Base-by-base conservation (phyloP, 2,113 vertebrate species). In the Neomonachus schauinslandi region DNA sequence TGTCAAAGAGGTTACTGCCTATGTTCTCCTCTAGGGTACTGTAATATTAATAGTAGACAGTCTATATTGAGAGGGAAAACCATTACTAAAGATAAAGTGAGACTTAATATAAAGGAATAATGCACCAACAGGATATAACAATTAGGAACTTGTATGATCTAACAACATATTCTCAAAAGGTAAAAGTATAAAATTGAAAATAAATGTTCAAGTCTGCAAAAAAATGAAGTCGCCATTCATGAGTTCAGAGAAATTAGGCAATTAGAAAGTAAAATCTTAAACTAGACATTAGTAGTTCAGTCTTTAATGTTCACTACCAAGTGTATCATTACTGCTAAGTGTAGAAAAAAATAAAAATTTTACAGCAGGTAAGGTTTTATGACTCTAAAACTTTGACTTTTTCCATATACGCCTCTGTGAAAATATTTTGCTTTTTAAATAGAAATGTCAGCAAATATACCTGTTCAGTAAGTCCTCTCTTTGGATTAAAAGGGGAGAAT, bases 141-240 rank as follows among this genome's bases (percentile, higher is more conserved):
- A 10, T 92, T 94, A 90, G 67, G 9, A 92, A 93, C 46, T 83
- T 95, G 28, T 79, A 90, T 89, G 53, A 69, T 65, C 36, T 63
- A 87, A 87, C n/a, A 63, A 51, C 16, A 46, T 24, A 82, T 67
- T 39, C 46, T 91, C 72, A 95, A 86, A 94, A 82, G 57, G 14
- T 71, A 86, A 95, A 90, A 87, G 57, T 22, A 81, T 82, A 86
- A 90, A 81, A 82, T 3, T 84, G 86, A 94, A 95, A 94, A 96
- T n/a, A 63, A 65, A 80, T 74, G 46, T 90, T 80, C 2, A 84
- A 89, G 26, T 88, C 67, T 57, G 24, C 22, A 53, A 90, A 93
- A 76, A 88, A 95, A 4, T 19, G 18, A 97, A 76, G 57, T 46
- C 36, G 26, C 49, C 21, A 65, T 4, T 86, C 69, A 53, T 57